phyloP scores from a whole-genome alignment of 2,113 vertebrate species.

The Oreochromis niloticus region DNA sequence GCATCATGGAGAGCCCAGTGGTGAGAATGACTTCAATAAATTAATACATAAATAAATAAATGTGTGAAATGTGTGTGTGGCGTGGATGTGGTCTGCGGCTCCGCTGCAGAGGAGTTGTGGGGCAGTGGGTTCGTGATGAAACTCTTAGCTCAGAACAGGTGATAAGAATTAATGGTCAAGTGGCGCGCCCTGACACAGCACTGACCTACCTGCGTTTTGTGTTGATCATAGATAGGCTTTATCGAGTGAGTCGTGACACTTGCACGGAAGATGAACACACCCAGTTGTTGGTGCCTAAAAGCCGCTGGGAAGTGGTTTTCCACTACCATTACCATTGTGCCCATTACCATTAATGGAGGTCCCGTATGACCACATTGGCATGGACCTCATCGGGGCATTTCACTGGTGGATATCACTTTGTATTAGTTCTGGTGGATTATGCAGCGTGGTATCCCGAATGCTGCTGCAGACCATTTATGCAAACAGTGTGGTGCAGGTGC shows the following conservation, averaged over 20 bases:
- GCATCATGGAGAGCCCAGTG: slow-evolving; percentile 95
- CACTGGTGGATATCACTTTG: neutral
- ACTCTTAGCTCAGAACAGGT: neutral
- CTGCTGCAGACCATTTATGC: neutral
- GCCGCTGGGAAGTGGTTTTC: neutral
- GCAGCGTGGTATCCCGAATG: neutral
- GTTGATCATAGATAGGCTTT: neutral
- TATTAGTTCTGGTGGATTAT: neutral
- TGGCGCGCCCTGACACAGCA: rapidly evolving
- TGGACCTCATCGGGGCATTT: neutral
- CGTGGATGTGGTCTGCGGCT: neutral
- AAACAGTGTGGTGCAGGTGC: neutral
- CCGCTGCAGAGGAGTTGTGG: neutral
- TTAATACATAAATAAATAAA: neutral
- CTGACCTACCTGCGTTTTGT: neutral
- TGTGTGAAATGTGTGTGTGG: neutral
- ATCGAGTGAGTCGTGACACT: neutral
- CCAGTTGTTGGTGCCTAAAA: neutral
- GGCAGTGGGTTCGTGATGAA: neutral
- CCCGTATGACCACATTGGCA: neutral
- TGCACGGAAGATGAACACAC: neutral
- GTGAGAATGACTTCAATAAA: slow-evolving; percentile 68
- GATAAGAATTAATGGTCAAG: neutral
- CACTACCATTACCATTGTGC: neutral
- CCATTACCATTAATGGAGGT: neutral